phyloP scores from a whole-genome alignment of 2,888 invertebrate genomes.

The Tinea semifulvella region DNA sequence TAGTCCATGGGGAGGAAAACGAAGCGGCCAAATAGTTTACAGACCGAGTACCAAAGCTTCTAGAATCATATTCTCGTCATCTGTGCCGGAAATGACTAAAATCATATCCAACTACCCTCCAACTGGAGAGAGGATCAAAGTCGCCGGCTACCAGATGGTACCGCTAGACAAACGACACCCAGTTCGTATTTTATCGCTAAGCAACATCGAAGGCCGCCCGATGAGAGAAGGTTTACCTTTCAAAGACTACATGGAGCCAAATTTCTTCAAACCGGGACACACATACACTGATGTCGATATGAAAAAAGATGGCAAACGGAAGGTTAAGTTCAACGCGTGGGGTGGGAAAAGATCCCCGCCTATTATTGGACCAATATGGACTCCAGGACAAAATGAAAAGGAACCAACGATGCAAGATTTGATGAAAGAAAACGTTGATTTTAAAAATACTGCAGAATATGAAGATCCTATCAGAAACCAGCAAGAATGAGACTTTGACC shows the following conservation, averaged over 20 bases:
- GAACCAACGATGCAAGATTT: background rate
- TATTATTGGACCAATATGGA: conserved; percentile 59
- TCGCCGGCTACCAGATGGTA: conserved; percentile 41
- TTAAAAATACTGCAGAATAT: background rate
- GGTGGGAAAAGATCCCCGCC: conserved; percentile 56
- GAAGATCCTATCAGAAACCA: background rate
- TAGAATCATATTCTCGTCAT: conserved; percentile 43
- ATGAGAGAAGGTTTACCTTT: conserved; percentile 43
- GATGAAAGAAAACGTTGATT: background rate
- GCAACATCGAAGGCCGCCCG: conserved; percentile 32
- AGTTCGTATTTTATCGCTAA: conserved; percentile 40
- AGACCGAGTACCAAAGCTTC: conserved; percentile 34
- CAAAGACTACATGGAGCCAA: conserved; percentile 40
- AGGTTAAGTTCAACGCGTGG: conserved; percentile 59
- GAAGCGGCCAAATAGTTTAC: conserved; percentile 49
- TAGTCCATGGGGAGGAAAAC: conserved; percentile 58
- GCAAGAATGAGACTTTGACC: no score
- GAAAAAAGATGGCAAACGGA: conserved; percentile 55
- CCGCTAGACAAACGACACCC: conserved; percentile 45
- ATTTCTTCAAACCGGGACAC: conserved; percentile 45
- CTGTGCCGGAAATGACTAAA: conserved; percentile 44
- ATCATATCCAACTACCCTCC: conserved; percentile 44
- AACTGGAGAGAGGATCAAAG: conserved; percentile 28
- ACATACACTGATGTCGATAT: conserved; percentile 45
- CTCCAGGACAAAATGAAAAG: conserved; percentile 25